phyloP scores from a whole-genome alignment of 1,140 invertebrate species.

The Macrostomum lignano region DNA sequence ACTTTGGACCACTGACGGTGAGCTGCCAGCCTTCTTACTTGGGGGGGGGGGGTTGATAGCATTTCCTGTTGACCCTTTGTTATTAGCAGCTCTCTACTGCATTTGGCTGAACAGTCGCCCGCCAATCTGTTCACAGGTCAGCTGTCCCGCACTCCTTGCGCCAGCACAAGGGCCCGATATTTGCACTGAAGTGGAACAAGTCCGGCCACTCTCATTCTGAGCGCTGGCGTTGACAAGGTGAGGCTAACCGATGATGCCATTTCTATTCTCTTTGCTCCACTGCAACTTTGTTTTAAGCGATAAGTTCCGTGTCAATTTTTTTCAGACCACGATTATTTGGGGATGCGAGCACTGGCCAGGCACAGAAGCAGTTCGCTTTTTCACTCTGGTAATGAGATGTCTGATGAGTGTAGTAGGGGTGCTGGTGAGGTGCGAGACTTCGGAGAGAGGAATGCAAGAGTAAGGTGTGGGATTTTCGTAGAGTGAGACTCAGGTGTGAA shows the following conservation, averaged over 20 bases:
- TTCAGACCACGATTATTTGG: slow-evolving; percentile 92
- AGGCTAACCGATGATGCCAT: slow-evolving; percentile 8
- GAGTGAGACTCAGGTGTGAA: too few species aligned
- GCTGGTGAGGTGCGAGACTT: too few species aligned
- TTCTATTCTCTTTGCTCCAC: neutral
- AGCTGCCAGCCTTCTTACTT: too few species aligned
- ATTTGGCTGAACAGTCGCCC: neutral
- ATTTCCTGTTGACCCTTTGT: too few species aligned
- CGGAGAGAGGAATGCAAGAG: too few species aligned
- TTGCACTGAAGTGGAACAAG: slow-evolving; percentile 96
- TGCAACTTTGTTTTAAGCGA: neutral
- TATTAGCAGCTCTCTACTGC: too few species aligned
- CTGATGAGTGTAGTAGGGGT: too few species aligned
- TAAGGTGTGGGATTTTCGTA: too few species aligned
- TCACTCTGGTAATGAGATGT: too few species aligned
- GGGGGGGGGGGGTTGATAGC: too few species aligned
- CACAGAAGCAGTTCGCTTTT: slow-evolving; percentile 94
- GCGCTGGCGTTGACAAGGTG: slow-evolving; percentile 51
- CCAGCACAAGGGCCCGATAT: slow-evolving; percentile 96
- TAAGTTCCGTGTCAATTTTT: slow-evolving; percentile 9
- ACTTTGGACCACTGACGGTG: slow-evolving; percentile 76
- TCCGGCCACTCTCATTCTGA: slow-evolving; percentile 83
- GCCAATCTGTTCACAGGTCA: too few species aligned
- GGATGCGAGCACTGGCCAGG: slow-evolving; percentile 75
- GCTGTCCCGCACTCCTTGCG: slow-evolving; percentile 65